Evolutionary conservation across 2,888 invertebrate species (phyloP), one percentile per base, ranked within the genome.

Genomic region (Pollenia angustigena): DNA sequence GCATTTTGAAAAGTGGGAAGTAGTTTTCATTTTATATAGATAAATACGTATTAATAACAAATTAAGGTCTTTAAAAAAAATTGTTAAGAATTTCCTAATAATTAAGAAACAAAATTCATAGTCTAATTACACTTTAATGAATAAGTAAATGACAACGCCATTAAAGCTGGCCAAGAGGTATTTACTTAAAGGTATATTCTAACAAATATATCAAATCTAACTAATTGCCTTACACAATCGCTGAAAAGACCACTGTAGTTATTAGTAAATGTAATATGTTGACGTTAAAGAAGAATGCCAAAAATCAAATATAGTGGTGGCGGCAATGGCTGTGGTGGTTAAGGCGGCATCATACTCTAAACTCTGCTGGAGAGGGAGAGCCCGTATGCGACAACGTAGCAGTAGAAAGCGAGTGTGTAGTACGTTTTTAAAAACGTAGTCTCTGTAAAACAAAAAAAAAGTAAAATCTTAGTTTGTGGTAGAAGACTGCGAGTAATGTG

Each of bases 401-500:
- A 69, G 42, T 40, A 54, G 52, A 76, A 69, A 64, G 69, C 69
- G 60, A 69, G 60, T 60, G 18, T 56, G 23, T n/a, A 62, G 32
- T 78, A 71, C 80, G 71, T 32, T 32, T 32, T 32, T 44, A 2
- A 48, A 16, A 56, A 66, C 18, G 50, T 79, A 42, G 32, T 60
- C 52, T 62, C 14, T 42, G 60, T 52, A 32, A 32, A 32, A 6
- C 6, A 1, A 32, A 32, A 32, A 2, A 4, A 32, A 32, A 32
- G n/a, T 58, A 69, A 80, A 72, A 81, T 74, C 18, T 76, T 32
- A 72, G 40, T 52, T 48, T 42, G 85, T 78, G 84, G 32, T 78
- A 82, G 23, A 72, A 81, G 83, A 76, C 78, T 81, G 86, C 85
- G 80, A 81, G 82, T 85, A 87, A 85, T 87, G 85, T 78, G 78